phyloP scores from a whole-genome alignment of 2,113 vertebrate species.

The Chlorodrepanis virens region DNA sequence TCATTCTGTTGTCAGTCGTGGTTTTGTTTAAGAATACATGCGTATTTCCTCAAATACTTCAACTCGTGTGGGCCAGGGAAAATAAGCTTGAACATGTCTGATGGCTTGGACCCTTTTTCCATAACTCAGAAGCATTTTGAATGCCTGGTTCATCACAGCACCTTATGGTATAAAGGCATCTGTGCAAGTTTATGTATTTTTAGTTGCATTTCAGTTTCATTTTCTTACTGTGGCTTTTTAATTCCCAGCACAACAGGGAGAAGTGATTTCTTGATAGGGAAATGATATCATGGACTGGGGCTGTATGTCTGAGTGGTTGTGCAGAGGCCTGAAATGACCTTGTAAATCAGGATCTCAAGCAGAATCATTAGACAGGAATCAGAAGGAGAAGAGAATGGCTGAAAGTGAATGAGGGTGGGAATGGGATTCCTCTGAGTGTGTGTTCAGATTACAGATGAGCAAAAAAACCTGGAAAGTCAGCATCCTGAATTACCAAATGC shows the following conservation, averaged over 20 bases:
- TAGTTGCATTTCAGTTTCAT: not conserved
- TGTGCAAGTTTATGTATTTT: not conserved
- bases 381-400: not conserved
- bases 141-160: not conserved
- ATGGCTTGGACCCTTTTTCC: not conserved
- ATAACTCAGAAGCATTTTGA: not conserved
- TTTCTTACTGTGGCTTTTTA: not conserved
- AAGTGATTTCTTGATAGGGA: not conserved
- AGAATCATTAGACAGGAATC: not conserved
- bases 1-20: not conserved
- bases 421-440: not conserved
- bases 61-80: not conserved
- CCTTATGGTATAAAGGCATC: not conserved
- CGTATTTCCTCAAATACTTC: not conserved
- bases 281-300: not conserved
- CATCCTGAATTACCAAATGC: not conserved
- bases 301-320: not conserved
- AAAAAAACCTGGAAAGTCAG: not conserved
- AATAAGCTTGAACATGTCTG: not conserved
- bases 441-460: not conserved
- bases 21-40: not conserved
- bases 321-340: not conserved
- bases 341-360: not conserved
- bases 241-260: not conserved
- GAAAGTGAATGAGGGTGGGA: not conserved